Evolutionary conservation across 2,888 invertebrate species (phyloP), one percentile per base, ranked within the genome.

Genomic region (Harpalus rubripes): DNA sequence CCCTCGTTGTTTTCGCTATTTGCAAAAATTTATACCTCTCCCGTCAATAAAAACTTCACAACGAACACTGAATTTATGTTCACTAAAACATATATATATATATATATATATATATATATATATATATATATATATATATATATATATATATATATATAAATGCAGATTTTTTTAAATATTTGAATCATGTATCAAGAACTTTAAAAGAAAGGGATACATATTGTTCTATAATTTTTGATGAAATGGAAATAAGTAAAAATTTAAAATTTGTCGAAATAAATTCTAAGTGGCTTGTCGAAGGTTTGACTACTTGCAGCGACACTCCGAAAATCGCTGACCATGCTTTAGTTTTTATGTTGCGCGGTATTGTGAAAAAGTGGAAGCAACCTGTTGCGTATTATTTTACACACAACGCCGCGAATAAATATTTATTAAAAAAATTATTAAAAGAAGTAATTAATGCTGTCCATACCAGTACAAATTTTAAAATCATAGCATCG

Each of bases 401-500:
- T 41, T 72, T 72, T 15, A 44, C 41, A 3, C 72, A 15, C 15
- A 8, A 6, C 15, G 39, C 44, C 18, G 56, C 76, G 18, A 52
- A 76, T 22, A 44, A 76, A 39, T 52, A 22, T 18, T 8, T 18
- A 52, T 52, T 56, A 52, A 74, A 52, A 52, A 12, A 8, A 74
- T 18, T 8, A 3, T 44, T 44, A 12, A 16, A 22, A 8, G 52
- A 58, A 79, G 32, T 79, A 10, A 59, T 79, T 32, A 8, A 15
- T n/a, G 59, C 58, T 59, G 26, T 59, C n/a, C 79, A 79, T 15
- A 44, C 22, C 8, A 58, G 7, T n/a, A 79, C 79, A 8, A 26
- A 58, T n/a, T 79, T 79, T 59, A 58, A 39, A 26, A 58, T 79
- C 12, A 15, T 59, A 8, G 79, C 59, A 56, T 79, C 79, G 18